A percentile compares a stretch with the other conserved stretches of the same genome.
Evolutionary conservation across 2,113 vertebrate genomes (phyloP).

Genomic region (Zosterops hypoxanthus): DNA sequence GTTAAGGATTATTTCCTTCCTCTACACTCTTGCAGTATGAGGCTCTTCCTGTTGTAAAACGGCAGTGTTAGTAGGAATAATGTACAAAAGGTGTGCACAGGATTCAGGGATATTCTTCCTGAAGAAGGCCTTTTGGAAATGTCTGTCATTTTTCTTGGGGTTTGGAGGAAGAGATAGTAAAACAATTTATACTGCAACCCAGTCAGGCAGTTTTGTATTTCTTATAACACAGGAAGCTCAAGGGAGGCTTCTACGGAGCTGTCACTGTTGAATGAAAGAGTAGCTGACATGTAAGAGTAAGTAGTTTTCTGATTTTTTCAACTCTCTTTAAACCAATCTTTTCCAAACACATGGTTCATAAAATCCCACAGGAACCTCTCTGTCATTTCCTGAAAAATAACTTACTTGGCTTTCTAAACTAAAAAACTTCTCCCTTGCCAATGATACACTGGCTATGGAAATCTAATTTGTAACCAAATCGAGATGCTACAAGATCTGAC

Average conservation of each 20-base stretch:
- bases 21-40: neutral
- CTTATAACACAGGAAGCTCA: neutral
- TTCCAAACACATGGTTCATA: constrained; percentile 45
- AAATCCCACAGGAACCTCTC: constrained; percentile 47
- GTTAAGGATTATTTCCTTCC: neutral
- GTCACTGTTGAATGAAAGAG: constrained; percentile 52
- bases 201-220: neutral
- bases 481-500: neutral
- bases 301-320: constrained; percentile 55
- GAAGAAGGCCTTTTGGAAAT: neutral
- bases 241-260: neutral
- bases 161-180: neutral
- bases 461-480: constrained; percentile 31
- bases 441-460: neutral
- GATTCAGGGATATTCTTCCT: neutral
- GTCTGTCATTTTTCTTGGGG: neutral
- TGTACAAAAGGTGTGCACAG: rapidly evolving
- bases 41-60: neutral
- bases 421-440: constrained; percentile 16
- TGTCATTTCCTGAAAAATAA: constrained; percentile 66
- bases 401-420: constrained; percentile 35
- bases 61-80: neutral
- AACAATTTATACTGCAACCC: neutral
- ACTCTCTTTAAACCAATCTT: constrained; percentile 57
- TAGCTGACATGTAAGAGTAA: constrained; percentile 36